These are phyloP conservation scores for Littorina saxatilis DNA, from an alignment of 1,140 invertebrate genomes.

Conservation along the genomic window DNA sequence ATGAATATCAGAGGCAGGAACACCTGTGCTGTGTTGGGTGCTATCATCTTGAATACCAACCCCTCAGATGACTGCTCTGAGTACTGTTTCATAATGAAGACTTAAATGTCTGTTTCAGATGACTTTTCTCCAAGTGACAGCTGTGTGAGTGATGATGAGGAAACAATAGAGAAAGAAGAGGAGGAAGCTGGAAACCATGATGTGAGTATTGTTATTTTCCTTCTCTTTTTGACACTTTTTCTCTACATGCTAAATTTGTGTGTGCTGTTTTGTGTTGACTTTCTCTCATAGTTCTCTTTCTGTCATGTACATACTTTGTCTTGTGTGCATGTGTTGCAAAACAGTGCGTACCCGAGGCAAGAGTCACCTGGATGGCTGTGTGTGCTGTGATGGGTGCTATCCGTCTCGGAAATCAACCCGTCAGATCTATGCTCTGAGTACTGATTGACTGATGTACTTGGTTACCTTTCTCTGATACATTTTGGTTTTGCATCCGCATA, in stretches of 20 bases:
- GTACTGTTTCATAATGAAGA: too few species aligned
- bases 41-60: too few species aligned
- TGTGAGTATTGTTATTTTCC: slow-evolving; percentile 46
- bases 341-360: neutral
- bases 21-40: too few species aligned
- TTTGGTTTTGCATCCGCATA: too few species aligned
- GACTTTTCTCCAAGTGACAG: slow-evolving; percentile 86
- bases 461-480: slow-evolving; percentile 7
- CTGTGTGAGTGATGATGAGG: slow-evolving; percentile 93
- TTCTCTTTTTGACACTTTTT: too few species aligned
- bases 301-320: neutral
- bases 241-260: too few species aligned
- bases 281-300: too few species aligned
- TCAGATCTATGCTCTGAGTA: slow-evolving; percentile 14
- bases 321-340: neutral
- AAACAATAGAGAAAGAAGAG: slow-evolving; percentile 95
- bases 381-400: neutral
- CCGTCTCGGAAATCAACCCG: slow-evolving; percentile 4
- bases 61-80: too few species aligned
- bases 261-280: too few species aligned
- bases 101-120: slow-evolving; percentile 65
- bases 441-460: neutral
- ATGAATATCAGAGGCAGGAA: too few species aligned
- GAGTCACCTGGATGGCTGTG: neutral
- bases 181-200: slow-evolving; percentile 80